Evolutionary conservation across 2,113 vertebrate species (phyloP).

Genomic region (Gallinago media): DNA sequence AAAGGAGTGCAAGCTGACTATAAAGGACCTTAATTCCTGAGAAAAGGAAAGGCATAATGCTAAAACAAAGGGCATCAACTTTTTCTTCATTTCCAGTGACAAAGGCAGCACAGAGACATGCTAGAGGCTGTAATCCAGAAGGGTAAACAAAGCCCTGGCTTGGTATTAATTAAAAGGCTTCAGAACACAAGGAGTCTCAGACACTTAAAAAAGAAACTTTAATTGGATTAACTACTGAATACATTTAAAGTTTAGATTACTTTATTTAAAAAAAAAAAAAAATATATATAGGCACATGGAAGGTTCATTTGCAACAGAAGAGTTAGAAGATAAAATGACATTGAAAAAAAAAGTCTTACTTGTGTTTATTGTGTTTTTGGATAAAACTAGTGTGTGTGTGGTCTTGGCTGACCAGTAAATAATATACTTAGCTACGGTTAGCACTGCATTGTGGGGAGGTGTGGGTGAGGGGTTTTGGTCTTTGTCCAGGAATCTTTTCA

Average conservation of each 20-base stretch:
- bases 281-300: neutral
- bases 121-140: constrained; percentile 12
- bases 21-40: neutral
- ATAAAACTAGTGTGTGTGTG: neutral
- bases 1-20: neutral
- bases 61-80: neutral
- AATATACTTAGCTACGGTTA: neutral
- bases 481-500: neutral
- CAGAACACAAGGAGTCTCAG: neutral
- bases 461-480: neutral
- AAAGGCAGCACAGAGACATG: neutral
- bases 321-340: neutral
- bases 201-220: neutral
- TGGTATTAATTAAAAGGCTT: neutral
- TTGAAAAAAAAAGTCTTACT: neutral
- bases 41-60: neutral
- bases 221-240: constrained; percentile 14
- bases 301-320: neutral
- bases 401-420: neutral
- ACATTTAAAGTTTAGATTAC: neutral
- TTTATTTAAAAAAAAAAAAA: neutral
- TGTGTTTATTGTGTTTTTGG: neutral
- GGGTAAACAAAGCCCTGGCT: constrained; percentile 34
- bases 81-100: neutral
- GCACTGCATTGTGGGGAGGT: neutral